These are phyloP conservation scores for Sinocyclocheilus anophthalmus DNA, from an alignment of 2,113 vertebrate genomes.

Conservation along the genomic window DNA sequence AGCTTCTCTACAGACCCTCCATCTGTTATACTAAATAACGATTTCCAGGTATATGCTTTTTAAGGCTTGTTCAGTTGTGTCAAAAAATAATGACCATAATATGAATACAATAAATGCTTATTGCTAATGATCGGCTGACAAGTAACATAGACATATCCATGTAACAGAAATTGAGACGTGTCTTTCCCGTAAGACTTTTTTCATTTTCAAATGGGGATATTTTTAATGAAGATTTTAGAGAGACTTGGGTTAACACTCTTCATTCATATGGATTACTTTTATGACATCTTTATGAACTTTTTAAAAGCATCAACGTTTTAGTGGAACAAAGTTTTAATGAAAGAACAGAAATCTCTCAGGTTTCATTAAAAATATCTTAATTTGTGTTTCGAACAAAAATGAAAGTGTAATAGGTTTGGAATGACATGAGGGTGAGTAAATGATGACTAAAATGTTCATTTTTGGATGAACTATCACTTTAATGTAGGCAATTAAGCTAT, in stretches of 20 bases:
- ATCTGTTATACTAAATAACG: neutral
- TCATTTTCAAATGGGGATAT: too few species aligned
- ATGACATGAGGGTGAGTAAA: neutral
- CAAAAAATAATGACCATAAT: neutral
- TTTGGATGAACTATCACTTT: neutral
- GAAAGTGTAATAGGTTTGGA: neutral
- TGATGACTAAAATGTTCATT: neutral
- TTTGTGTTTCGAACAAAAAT: neutral
- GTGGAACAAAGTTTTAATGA: neutral
- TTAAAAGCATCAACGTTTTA: neutral
- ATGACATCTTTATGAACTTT: neutral
- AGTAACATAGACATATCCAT: neutral
- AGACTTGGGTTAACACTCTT: too few species aligned
- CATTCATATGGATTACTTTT: too few species aligned
- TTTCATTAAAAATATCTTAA: neutral
- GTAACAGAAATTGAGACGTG: too few species aligned
- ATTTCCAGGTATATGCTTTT: neutral
- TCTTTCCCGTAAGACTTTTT: too few species aligned
- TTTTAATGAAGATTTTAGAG: too few species aligned
- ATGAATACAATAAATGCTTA: neutral
- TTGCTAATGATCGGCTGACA: neutral
- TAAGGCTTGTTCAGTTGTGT: neutral
- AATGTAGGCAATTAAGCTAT: neutral
- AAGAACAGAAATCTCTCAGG: neutral
- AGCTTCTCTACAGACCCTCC: neutral